Evolutionary conservation across 2,797 vertebrate species (phyloP).

Genomic region (Sebastes iracundus): DNA sequence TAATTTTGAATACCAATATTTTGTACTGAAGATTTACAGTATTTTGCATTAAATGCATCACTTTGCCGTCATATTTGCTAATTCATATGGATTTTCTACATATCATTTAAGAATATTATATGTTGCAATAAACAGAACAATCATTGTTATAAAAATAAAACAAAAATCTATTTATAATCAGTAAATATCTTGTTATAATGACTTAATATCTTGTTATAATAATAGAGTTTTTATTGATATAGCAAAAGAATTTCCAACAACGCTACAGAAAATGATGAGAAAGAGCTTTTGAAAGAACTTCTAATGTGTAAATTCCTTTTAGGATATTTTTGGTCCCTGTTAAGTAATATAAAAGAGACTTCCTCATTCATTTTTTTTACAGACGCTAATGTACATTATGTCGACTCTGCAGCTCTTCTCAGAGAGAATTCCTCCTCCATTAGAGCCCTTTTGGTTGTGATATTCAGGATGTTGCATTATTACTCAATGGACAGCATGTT

Average conservation of each 20-base stretch:
- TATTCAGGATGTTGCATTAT: constrained; percentile 21
- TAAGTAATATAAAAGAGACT: not conserved
- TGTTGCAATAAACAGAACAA: not conserved
- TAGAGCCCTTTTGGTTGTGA: constrained; percentile 1
- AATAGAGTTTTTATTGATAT: not conserved
- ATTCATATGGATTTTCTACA: not conserved
- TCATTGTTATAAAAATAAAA: not conserved
- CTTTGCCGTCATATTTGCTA: not conserved
- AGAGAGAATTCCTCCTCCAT: not conserved
- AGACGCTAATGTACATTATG: not conserved
- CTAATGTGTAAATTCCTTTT: not conserved
- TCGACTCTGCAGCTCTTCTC: not conserved
- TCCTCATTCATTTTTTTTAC: not conserved
- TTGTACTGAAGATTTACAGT: not conserved
- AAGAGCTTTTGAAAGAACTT: not conserved
- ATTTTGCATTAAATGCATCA: not conserved
- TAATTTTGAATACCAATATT: not conserved
- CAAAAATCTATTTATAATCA: not conserved
- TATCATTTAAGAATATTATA: not conserved
- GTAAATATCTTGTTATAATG: not conserved
- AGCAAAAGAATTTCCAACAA: not conserved
- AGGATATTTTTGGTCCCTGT: not conserved
- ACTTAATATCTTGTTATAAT: not conserved
- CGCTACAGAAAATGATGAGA: not conserved
- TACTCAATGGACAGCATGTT: constrained; percentile 5